A percentile compares a stretch with the other conserved stretches of the same genome.
Conservation (phyloP, 2,113 vertebrate genomes). For the Platysteira castanea region DNA sequence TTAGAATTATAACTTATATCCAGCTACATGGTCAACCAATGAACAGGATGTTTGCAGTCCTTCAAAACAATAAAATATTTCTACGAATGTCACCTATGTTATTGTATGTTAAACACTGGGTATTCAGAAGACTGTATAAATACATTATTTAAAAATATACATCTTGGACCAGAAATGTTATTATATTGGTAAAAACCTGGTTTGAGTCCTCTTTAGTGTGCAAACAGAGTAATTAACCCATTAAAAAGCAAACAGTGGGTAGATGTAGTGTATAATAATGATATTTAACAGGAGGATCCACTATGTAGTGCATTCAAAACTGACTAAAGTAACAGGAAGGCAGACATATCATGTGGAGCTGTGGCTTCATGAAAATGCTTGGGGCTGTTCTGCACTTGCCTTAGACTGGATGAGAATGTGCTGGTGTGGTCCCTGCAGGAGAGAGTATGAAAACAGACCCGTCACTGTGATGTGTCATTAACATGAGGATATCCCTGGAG, state of each 20-base stretch:
- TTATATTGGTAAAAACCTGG: not conserved
- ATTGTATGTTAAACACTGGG: accelerated
- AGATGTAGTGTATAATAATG: not conserved
- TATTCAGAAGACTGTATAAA: not conserved
- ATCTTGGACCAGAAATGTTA: not conserved
- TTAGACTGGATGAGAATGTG: accelerated
- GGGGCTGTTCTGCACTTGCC: not conserved
- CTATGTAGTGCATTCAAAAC: not conserved
- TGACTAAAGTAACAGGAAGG: not conserved
- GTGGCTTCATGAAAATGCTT: not conserved
- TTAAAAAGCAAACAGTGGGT: not conserved
- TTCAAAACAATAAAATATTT: not conserved
- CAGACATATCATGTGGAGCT: not conserved
- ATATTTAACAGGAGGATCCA: not conserved
- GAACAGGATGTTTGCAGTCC: not conserved
- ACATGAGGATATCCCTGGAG: not conserved
- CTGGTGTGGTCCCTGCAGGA: not conserved
- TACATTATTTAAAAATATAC: not conserved
- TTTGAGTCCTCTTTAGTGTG: not conserved
- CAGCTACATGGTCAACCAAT: not conserved
- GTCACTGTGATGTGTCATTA: not conserved
- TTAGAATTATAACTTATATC: not conserved
- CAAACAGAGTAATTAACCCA: not conserved
- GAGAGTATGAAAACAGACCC: not conserved
- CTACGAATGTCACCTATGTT: not conserved